Base-by-base conservation (phyloP, 2,797 vertebrate genomes). In the Muscicapa striata region DNA sequence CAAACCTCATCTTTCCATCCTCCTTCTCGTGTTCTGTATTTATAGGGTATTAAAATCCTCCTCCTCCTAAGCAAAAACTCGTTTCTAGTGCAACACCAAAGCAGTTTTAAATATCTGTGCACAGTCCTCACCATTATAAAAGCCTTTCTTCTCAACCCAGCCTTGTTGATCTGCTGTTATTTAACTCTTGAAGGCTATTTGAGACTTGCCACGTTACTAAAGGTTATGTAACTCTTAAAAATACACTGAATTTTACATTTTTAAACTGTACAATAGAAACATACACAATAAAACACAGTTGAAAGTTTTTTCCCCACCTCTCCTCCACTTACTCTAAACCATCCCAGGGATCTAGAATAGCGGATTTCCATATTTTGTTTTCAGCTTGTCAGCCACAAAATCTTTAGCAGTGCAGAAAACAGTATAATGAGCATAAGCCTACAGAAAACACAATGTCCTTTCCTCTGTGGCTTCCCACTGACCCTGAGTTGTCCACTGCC, bases 171-270 rank as follows among this genome's bases (percentile, higher is more conserved):
- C 58, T 85, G 55, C 75, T 94, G 64, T 58, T 95, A 95, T 59
- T 97, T 95, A 95, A 95, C 86, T 95, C 81, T 83, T 78, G 16
- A 92, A 61, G 51, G 73, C 57, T 84, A 70, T 63, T 67, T 43
- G 30, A 80, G 15, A 89, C 19, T 61, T 49, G 23, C 20, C 5
- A 52, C 10, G 3, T 54, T 73, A 70, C 52, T 36, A 58, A 41
- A 6, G 18, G 19, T 85, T 90, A 93, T 2, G 12, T 23, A 95
- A 76, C 54, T 61, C 59, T 63, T 61, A 13, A 48, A 86, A 90
- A 75, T 1, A 64, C 5, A 26, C 0, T 15, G 9, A 10, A 26
- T 54, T 78, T 69, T 38, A 5, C 0, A 7, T 45, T 90, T 89
- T 86, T 61, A 9, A 79, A 29, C 26, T 9, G 10, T 16, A 34